A percentile compares a stretch with the other conserved stretches of the same genome.
Conservation (phyloP, 2,113 vertebrate genomes). For the Myanophis thanlyinensis region DNA sequence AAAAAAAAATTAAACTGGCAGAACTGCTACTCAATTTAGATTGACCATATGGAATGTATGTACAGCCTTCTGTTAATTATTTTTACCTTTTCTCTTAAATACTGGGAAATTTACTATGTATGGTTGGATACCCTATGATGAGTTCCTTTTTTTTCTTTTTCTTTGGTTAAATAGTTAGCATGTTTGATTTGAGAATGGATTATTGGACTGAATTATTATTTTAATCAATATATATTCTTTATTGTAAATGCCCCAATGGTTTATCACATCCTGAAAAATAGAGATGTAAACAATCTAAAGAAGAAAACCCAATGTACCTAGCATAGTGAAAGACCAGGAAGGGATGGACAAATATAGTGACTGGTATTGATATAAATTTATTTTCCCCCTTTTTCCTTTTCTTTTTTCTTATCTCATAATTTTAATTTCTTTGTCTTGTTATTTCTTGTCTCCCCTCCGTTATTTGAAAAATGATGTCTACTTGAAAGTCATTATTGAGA, state of each 20-base stretch:
- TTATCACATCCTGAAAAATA: background rate
- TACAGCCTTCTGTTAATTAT: background rate
- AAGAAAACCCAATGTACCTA: background rate
- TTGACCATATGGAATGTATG: background rate
- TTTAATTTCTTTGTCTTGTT: background rate
- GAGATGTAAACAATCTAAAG: background rate
- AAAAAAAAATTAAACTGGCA: background rate
- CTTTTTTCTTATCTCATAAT: background rate
- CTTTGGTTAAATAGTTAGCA: background rate
- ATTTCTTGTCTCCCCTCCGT: background rate
- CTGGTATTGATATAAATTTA: background rate
- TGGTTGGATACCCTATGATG: background rate
- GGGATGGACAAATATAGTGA: background rate
- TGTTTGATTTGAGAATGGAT: background rate
- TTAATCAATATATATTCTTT: background rate
- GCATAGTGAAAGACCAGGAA: background rate
- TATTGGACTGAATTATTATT: background rate
- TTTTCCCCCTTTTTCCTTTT: background rate
- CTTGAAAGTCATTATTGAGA: background rate
- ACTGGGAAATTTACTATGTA: background rate
- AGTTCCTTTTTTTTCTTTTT: background rate
- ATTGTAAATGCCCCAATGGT: background rate
- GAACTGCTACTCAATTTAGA: background rate
- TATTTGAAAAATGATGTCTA: background rate
- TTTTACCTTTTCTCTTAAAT: background rate